These are phyloP conservation scores for Germaria angustata DNA, from an alignment of 2,888 invertebrate genomes.

Conservation along the genomic window DNA sequence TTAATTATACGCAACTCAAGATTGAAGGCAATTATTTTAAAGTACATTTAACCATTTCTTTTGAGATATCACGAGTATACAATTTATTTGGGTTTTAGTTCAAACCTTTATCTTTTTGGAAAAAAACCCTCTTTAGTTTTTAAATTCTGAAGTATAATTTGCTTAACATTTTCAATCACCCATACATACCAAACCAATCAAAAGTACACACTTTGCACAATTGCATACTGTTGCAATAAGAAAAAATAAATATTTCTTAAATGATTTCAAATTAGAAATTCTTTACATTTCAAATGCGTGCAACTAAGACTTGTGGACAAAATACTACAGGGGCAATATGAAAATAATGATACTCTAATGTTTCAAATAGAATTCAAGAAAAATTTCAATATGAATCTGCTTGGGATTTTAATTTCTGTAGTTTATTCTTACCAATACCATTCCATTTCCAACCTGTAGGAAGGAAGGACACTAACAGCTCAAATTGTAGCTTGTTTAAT, in stretches of 20 bases:
- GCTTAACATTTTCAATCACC: too few relatives aligned
- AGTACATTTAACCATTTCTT: too few relatives aligned
- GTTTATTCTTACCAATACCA: neutral
- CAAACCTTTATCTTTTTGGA: too few relatives aligned
- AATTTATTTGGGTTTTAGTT: too few relatives aligned
- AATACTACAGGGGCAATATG: neutral
- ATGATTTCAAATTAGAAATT: constrained; percentile 18
- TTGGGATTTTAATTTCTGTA: neutral
- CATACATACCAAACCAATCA: neutral
- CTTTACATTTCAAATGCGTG: neutral
- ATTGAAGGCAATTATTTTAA: too few relatives aligned
- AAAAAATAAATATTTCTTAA: neutral
- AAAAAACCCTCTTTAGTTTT: too few relatives aligned
- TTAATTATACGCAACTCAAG: too few relatives aligned
- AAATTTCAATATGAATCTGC: constrained; percentile 8
- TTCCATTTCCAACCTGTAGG: neutral
- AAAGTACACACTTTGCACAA: neutral
- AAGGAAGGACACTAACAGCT: neutral
- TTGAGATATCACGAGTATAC: too few relatives aligned
- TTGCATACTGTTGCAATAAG: neutral
- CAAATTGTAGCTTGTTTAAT: neutral
- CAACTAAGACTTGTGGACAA: neutral
- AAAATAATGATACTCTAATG: neutral
- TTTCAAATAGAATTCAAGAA: constrained; percentile 5
- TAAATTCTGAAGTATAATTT: too few relatives aligned